A percentile compares a stretch with the other conserved stretches of the same genome.
These are phyloP conservation scores for Camelus bactrianus DNA, from an alignment of 2,113 vertebrate species.

Conservation along the genomic window DNA sequence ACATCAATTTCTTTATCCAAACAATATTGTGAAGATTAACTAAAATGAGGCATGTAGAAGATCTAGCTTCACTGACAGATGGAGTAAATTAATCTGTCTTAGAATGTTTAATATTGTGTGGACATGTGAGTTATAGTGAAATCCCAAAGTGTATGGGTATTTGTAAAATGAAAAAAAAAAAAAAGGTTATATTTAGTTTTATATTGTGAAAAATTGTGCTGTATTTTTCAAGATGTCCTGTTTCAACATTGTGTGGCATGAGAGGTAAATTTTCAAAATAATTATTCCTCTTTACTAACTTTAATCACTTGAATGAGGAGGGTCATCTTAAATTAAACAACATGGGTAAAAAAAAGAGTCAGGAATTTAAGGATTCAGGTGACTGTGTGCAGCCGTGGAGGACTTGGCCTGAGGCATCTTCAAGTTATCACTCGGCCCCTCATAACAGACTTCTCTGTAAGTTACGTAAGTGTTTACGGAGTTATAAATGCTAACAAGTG, in stretches of 20 bases:
- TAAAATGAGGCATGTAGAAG: not conserved
- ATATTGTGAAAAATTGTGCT: not conserved
- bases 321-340: not conserved
- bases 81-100: not conserved
- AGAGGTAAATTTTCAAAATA: not conserved
- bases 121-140: not conserved
- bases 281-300: not conserved
- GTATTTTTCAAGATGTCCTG: not conserved
- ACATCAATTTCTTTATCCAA: not conserved
- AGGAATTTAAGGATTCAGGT: not conserved
- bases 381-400: too few species aligned
- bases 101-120: not conserved
- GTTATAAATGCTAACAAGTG: not conserved
- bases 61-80: not conserved
- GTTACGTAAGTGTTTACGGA: not conserved
- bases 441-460: not conserved
- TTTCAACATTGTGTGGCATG: not conserved
- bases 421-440: not conserved
- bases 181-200: not conserved
- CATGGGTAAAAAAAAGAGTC: not conserved
- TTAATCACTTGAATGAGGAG: not conserved
- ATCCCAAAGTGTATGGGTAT: too few species aligned
- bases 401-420: not conserved
- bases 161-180: not conserved
- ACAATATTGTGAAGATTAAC: not conserved